A percentile compares a stretch with the other conserved stretches of the same genome.
Conservation (phyloP, 2,888 invertebrate species). For the Galeruca laticollis region DNA sequence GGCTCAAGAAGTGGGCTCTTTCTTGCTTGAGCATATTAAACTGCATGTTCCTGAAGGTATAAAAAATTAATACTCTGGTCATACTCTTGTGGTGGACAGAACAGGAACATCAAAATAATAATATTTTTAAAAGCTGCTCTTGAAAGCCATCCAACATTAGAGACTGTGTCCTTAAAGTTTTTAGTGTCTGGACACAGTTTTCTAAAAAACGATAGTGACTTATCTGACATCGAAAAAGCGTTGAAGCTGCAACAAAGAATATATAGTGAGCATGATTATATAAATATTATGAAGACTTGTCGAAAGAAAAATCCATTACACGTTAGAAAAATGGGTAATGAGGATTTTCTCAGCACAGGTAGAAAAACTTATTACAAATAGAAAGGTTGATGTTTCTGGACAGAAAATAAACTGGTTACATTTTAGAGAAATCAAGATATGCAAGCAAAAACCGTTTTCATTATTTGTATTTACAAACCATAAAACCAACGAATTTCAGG, state of each 20-base stretch:
- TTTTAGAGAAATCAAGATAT: too few relatives aligned
- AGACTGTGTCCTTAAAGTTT: constrained; percentile 31
- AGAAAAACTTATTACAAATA: constrained; percentile 31
- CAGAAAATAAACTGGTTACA: constrained; percentile 32
- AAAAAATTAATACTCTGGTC: constrained; percentile 48
- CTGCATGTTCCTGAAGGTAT: background rate
- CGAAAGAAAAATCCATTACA: constrained; percentile 11
- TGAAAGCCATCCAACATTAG: constrained; percentile 22
- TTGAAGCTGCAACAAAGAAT: constrained; percentile 39
- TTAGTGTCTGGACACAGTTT: constrained; percentile 36
- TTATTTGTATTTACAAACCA: too few relatives aligned
- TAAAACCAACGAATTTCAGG: too few relatives aligned
- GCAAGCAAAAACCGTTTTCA: too few relatives aligned
- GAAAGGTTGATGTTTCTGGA: constrained; percentile 23
- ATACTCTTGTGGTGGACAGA: constrained; percentile 44
- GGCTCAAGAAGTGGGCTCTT: constrained; percentile 53
- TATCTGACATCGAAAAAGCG: constrained; percentile 36
- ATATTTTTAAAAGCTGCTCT: constrained; percentile 43
- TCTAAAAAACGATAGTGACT: constrained; percentile 35
- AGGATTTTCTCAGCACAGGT: constrained; percentile 4
- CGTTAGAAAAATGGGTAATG: constrained; percentile 27
- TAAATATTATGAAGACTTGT: constrained; percentile 34
- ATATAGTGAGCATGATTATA: constrained; percentile 38
- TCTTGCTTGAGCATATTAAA: constrained; percentile 40
- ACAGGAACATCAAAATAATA: constrained; percentile 45